These are phyloP conservation scores for Drosophila borealis DNA, from an alignment of 2,888 invertebrate genomes.

Conservation along the genomic window DNA sequence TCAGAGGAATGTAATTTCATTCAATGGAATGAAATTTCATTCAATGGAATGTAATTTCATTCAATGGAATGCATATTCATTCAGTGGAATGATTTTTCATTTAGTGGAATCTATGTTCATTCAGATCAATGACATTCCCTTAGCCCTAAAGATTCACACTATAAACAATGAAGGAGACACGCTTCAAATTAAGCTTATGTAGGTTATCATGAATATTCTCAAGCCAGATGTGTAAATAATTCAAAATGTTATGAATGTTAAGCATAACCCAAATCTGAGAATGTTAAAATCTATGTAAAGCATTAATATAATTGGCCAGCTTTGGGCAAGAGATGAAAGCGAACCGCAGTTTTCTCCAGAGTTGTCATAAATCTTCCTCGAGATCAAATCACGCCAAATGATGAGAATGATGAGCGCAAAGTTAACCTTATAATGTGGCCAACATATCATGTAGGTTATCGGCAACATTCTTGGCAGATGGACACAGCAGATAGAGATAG, in stretches of 20 bases:
- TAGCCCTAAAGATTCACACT: no score
- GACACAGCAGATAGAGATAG: neutral
- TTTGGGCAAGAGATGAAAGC: slow-evolving; percentile 11
- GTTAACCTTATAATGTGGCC: slow-evolving; percentile 2
- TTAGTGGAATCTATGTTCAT: no score
- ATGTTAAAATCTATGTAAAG: slow-evolving; percentile 6
- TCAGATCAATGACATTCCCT: no score
- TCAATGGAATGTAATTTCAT: no score
- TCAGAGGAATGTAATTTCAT: no score
- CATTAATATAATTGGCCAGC: neutral
- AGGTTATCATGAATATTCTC: neutral
- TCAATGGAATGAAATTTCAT: no score
- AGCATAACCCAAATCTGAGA: slow-evolving; percentile 6
- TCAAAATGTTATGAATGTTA: neutral
- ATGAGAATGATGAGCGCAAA: slow-evolving; percentile 10
- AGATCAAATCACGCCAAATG: slow-evolving; percentile 19
- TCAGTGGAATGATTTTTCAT: no score
- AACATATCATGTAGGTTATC: slow-evolving; percentile 18
- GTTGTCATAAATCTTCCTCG: slow-evolving; percentile 12
- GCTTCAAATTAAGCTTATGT: neutral
- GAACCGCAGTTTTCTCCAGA: slow-evolving; percentile 7
- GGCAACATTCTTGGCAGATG: slow-evolving; percentile 3
- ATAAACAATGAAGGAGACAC: neutral
- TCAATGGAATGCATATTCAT: no score
- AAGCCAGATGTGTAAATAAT: neutral